phyloP scores from a whole-genome alignment of 2,797 vertebrate genomes.

The Apogon talboti region DNA sequence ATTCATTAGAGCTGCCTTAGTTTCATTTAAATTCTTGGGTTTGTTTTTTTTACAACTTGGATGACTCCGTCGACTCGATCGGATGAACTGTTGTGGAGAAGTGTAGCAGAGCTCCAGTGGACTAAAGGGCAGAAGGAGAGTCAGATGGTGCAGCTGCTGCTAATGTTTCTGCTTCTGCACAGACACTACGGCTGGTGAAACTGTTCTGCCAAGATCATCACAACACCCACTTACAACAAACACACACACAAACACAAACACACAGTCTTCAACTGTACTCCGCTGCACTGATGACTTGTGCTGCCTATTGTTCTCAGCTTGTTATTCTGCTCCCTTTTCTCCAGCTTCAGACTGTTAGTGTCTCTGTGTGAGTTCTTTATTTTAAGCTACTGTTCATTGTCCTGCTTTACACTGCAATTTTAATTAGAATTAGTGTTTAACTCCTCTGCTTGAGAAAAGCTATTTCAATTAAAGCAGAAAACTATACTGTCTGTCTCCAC shows the following conservation, averaged over 20 bases:
- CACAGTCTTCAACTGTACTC: not conserved
- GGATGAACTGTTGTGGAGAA: slow-evolving; percentile 46
- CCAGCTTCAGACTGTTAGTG: slow-evolving; percentile 2
- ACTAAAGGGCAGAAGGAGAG: slow-evolving; percentile 62
- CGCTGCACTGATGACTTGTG: slow-evolving; percentile 18
- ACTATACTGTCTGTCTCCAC: slow-evolving; percentile 18
- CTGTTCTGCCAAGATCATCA: slow-evolving; percentile 55
- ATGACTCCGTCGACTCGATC: slow-evolving; percentile 34
- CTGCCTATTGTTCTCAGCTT: slow-evolving; percentile 13
- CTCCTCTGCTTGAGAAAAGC: slow-evolving; percentile 13
- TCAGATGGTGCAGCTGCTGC: slow-evolving; percentile 59
- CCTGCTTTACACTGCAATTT: slow-evolving; percentile 1
- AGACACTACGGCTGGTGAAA: slow-evolving; percentile 62
- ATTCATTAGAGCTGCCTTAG: too few species aligned
- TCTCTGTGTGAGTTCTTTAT: slow-evolving; percentile 2
- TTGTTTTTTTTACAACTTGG: slow-evolving; percentile 25
- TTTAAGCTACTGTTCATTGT: slow-evolving; percentile 11
- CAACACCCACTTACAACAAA: slow-evolving; percentile 10
- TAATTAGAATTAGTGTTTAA: slow-evolving; percentile 15
- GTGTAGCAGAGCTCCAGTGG: slow-evolving; percentile 40
- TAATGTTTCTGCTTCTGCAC: slow-evolving; percentile 46
- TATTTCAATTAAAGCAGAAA: slow-evolving; percentile 26
- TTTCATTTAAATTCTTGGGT: slow-evolving; percentile 10
- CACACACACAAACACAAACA: slow-evolving; percentile 1
- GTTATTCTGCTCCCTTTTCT: slow-evolving; percentile 4